Evolutionary conservation across 2,797 vertebrate genomes (phyloP).

Genomic region (Cetoscarus ocellatus): DNA sequence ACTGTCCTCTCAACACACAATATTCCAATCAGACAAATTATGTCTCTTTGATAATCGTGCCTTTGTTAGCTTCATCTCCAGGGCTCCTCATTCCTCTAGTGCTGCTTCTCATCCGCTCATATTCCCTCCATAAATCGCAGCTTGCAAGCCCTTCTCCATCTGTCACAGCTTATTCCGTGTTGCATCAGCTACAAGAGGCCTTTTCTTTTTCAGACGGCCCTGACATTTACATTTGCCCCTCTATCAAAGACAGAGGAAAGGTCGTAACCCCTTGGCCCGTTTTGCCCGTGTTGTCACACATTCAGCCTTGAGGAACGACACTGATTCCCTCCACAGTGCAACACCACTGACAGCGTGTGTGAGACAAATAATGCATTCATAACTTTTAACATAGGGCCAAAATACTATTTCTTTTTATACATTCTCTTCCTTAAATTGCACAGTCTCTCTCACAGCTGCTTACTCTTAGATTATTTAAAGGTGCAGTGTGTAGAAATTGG

Average conservation of each 20-base stretch:
- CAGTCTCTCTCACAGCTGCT: background rate
- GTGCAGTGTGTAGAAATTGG: too few relatives aligned
- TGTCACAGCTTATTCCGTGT: conserved; percentile 78
- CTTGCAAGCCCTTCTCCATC: conserved; percentile 47
- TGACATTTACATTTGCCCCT: conserved; percentile 87
- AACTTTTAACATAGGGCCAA: background rate
- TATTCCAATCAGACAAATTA: too few relatives aligned
- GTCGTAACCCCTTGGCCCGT: conserved; percentile 60
- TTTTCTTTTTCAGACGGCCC: conserved; percentile 77
- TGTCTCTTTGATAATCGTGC: background rate
- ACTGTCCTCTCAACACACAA: too few relatives aligned
- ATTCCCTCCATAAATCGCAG: conserved; percentile 30
- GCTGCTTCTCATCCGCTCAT: conserved; percentile 24
- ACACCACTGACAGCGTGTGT: conserved; percentile 18
- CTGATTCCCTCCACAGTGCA: conserved; percentile 28
- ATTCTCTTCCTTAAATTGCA: conserved; percentile 4
- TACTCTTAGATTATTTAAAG: background rate
- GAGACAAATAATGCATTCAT: conserved; percentile 10
- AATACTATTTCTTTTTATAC: background rate
- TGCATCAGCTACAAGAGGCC: conserved; percentile 66
- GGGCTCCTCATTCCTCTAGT: background rate
- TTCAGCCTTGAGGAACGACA: conserved; percentile 54
- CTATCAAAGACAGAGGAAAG: conserved; percentile 76
- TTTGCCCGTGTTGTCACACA: conserved; percentile 51
- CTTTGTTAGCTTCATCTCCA: background rate